Evolutionary conservation across 2,113 vertebrate genomes (phyloP).

Genomic region (Vimba vimba): DNA sequence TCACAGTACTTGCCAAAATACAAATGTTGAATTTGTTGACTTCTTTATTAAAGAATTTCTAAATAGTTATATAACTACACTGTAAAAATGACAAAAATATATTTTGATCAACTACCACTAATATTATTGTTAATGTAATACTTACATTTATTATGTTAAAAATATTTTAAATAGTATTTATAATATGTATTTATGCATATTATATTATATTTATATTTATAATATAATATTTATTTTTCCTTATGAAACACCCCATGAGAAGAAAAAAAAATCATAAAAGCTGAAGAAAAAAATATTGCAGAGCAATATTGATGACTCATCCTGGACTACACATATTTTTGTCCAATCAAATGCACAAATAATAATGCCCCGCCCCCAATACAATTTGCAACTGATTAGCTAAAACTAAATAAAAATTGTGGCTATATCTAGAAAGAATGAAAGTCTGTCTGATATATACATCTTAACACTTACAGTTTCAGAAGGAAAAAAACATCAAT

Average conservation of each 20-base stretch:
- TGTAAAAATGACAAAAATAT: no score
- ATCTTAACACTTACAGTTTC: not conserved
- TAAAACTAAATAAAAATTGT: not conserved
- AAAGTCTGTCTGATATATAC: not conserved
- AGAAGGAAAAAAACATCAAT: not conserved
- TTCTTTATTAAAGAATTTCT: not conserved
- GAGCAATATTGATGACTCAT: not conserved
- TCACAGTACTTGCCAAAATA: not conserved
- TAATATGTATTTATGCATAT: not conserved
- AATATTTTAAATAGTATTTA: not conserved
- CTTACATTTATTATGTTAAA: no score
- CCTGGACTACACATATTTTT: not conserved
- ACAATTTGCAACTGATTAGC: not conserved
- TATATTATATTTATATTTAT: no score
- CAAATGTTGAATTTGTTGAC: slow-evolving; percentile 3
- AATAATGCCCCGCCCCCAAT: not conserved
- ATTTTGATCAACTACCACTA: no score
- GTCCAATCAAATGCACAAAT: not conserved
- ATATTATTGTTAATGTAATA: no score
- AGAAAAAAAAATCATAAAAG: no score
- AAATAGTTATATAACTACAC: not conserved
- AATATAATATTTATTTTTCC: not conserved
- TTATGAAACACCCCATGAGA: no score
- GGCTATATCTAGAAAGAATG: not conserved
- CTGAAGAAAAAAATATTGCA: not conserved